Base-by-base conservation (phyloP, 2,113 vertebrate species). In the Otocyon megalotis region DNA sequence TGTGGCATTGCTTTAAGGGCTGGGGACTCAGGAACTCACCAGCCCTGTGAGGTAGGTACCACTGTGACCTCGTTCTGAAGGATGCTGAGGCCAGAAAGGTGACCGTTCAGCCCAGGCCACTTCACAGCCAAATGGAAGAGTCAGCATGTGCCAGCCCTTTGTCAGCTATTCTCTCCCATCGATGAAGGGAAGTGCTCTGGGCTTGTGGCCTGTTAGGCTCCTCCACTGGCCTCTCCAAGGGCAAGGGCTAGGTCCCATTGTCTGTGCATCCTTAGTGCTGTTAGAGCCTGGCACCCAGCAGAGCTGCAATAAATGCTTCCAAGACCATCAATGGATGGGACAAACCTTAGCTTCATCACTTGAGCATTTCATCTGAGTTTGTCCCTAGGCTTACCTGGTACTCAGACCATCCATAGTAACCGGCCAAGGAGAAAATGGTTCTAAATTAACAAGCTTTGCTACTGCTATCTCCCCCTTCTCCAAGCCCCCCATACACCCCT, bases 191-290 rank as follows among this genome's bases (percentile, higher is more conserved):
- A 65, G 26, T 19, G 63, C 17, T 30, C 35, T 16, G 82, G 87
- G 43, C 54, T 30, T 12, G 3, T 32, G 22, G 13, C 30, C 24
- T 10, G 53, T 50, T n/a, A 19, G 82, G 28, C 62, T 69, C 14
- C 69, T 60, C 11, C 20, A 24, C 67, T 24, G 17, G 79, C 28
- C 58, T 32, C 58, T 30, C 58, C 10, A 24, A 56, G 56, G 22
- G 28, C 63, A 62, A 63, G 43, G n/a, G 65, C 35, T 6, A 1
- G 17, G n/a, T 43, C 82, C 71, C 43, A 54, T 9, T 6, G 0
- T 76, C 30, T 28, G 0, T 67, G 77, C 4, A 4, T 3, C 67
- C 17, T 7, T 0, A 24, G n/a, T 13, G 15, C 43, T 65, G 43
- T 13, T 4, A 19, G 60, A 20, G 58, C 50, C 85, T 8, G 32